phyloP scores from a whole-genome alignment of 2,888 invertebrate species.

The Tineola bisselliella region DNA sequence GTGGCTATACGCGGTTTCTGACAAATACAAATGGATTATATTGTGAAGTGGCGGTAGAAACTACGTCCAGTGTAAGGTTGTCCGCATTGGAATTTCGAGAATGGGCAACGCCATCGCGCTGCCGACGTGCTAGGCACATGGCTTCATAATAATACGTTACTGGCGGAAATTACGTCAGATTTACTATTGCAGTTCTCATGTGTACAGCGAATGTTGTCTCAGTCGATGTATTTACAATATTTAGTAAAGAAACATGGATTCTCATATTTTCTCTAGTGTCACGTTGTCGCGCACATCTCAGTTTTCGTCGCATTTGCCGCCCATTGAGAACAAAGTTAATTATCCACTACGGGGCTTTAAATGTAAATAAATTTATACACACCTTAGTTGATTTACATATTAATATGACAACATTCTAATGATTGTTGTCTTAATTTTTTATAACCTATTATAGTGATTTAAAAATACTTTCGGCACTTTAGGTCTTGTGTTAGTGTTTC shows the following conservation, averaged over 20 bases:
- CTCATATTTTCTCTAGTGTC: slow-evolving; percentile 22
- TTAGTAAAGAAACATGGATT: slow-evolving; percentile 26
- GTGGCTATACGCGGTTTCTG: slow-evolving; percentile 63
- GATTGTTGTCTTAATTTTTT: neutral
- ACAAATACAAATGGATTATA: slow-evolving; percentile 67
- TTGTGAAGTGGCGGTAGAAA: slow-evolving; percentile 53
- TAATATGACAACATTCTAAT: neutral
- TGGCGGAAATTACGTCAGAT: slow-evolving; percentile 46
- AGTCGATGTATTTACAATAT: slow-evolving; percentile 31
- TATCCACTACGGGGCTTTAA: neutral
- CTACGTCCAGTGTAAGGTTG: slow-evolving; percentile 45
- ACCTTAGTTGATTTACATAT: neutral
- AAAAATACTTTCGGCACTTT: neutral
- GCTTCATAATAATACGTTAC: slow-evolving; percentile 55
- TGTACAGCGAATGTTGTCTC: slow-evolving; percentile 26
- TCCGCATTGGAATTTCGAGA: slow-evolving; percentile 59
- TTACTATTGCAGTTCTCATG: neutral
- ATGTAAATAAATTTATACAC: neutral
- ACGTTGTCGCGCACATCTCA: neutral
- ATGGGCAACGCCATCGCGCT: slow-evolving; percentile 45
- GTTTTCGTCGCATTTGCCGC: slow-evolving; percentile 7
- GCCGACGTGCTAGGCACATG: slow-evolving; percentile 65
- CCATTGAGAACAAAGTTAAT: neutral
- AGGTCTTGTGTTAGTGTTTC: slow-evolving; percentile 4
- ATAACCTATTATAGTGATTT: neutral